A percentile compares a stretch with the other conserved stretches of the same genome.
Conservation (phyloP, 2,888 invertebrate genomes). For the Callosobruchus maculatus region DNA sequence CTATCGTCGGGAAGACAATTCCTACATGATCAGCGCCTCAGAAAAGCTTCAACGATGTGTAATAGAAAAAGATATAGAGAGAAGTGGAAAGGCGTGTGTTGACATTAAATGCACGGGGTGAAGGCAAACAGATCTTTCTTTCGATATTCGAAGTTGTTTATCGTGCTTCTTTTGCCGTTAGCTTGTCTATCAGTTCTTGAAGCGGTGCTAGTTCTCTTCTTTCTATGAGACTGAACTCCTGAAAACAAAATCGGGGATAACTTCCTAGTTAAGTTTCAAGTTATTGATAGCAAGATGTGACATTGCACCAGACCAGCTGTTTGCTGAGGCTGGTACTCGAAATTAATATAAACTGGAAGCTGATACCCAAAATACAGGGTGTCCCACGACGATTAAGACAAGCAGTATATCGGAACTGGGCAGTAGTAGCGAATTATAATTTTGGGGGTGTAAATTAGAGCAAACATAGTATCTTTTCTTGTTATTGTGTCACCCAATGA, state of each 20-base stretch:
- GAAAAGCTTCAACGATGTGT: neutral
- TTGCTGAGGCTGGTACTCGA: no score
- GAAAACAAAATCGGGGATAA: conserved; percentile 47
- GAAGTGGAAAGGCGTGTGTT: neutral
- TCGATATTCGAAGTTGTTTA: conserved; percentile 50
- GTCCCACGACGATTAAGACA: no score
- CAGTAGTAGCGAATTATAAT: no score
- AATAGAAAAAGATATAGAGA: neutral
- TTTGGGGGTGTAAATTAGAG: no score
- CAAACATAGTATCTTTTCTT: no score
- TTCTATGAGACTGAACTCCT: conserved; percentile 97
- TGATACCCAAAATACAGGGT: no score
- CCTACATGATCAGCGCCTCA: neutral
- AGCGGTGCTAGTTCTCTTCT: conserved; percentile 93
- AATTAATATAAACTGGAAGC: no score
- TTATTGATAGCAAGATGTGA: no score
- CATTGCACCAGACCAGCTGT: no score
- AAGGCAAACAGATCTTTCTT: conserved; percentile 3
- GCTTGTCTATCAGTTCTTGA: conserved; percentile 95
- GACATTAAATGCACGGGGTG: conserved; percentile 8
- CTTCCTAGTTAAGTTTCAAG: neutral
- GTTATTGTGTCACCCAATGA: no score
- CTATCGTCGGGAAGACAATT: neutral
- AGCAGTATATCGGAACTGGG: no score
- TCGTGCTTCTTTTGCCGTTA: conserved; percentile 86